A percentile compares a stretch with the other conserved stretches of the same genome.
These are phyloP conservation scores for Tupaia tana DNA, from an alignment of 2,113 vertebrate species.

Conservation along the genomic window DNA sequence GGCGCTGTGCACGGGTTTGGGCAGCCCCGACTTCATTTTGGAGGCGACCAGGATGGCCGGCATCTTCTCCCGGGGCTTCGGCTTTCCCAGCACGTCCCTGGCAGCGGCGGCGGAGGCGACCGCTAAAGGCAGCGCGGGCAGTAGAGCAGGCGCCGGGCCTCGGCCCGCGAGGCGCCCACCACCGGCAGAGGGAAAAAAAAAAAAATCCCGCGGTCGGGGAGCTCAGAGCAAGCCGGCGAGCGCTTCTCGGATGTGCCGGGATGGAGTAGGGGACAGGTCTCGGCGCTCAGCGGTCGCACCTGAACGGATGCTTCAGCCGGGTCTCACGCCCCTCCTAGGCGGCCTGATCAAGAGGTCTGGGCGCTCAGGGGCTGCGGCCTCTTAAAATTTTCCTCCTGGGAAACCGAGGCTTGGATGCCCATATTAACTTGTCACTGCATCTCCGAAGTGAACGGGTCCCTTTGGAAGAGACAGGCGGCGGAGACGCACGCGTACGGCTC, in stretches of 20 bases:
- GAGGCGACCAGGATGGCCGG: conserved; percentile 96
- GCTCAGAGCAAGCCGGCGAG: neutral
- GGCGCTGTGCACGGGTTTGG: conserved; percentile 96
- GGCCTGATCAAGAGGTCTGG: conserved; percentile 74
- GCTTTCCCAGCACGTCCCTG: conserved; percentile 88
- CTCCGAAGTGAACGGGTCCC: conserved; percentile 77
- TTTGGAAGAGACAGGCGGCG: conserved; percentile 68
- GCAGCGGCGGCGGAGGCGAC: conserved; percentile 85
- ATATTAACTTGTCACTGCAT: conserved; percentile 85
- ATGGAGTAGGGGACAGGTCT: neutral
- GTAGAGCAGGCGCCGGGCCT: conserved; percentile 80
- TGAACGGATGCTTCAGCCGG: conserved; percentile 49
- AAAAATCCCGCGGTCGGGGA: conserved; percentile 2
- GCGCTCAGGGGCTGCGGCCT: conserved; percentile 70
- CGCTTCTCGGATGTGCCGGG: neutral
- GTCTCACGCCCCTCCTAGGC: conserved; percentile 63
- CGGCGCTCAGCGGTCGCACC: conserved; percentile 56
- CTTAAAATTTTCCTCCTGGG: conserved; percentile 77
- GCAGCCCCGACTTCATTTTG: conserved; percentile 99
- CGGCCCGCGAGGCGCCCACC: conserved; percentile 79
- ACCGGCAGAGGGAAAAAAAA: conserved; percentile 22
- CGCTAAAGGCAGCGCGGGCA: conserved; percentile 82
- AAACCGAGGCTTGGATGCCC: conserved; percentile 80
- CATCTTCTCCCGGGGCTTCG: conserved; percentile 92
- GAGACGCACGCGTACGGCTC: conserved; percentile 77